Base-by-base conservation (phyloP, 2,797 vertebrate species). In the Enteromius unitaeniatus region DNA sequence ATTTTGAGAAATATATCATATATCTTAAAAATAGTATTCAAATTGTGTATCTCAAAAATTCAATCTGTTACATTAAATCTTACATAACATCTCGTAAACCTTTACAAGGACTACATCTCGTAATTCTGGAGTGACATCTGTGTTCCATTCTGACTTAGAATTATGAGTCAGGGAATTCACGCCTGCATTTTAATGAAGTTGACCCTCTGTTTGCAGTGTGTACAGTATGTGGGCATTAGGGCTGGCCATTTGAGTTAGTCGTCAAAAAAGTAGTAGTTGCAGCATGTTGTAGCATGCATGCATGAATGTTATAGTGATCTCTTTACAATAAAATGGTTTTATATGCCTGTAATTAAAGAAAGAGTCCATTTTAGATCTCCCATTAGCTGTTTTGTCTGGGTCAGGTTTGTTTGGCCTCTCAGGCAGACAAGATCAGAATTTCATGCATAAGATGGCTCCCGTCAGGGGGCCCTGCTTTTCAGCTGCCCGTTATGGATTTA, bases 401-500 rank as follows among this genome's bases (percentile, higher is more conserved):
- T 79, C 65, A 90, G 86, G 88, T 86, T 90, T 91, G 89, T 84
- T 85, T 88, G 88, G 78, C 88, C 87, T 91, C 86, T 84, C 86
- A 91, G 87, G 90, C 88, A 88, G 88, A 85, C 83, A 80, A 90
- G 89, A 92, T 86, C 87, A 89, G 82, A 89, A 90, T 90, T 90
- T 92, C 90, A 90, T 92, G 91, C 91, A 91, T 92, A 92, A 93
- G 90, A 92, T 88, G 88, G 78, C 70, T 85, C 75, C 68, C 49
- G 69, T 86, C 82, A 58, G 67, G 81, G 58, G 72, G 62, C 81
- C 77, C 69, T 67, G 37, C 77, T 86, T 87, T 80, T 86, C 68
- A 86, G 82, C 86, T 79, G 75, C 83, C 82, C 78, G 82, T 90
- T 93, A 92, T 92, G 83, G 92, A 93, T 92, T 93, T 92, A 93